Evolutionary conservation across 1,140 invertebrate species (phyloP).

Genomic region (Rhysida immarginata): DNA sequence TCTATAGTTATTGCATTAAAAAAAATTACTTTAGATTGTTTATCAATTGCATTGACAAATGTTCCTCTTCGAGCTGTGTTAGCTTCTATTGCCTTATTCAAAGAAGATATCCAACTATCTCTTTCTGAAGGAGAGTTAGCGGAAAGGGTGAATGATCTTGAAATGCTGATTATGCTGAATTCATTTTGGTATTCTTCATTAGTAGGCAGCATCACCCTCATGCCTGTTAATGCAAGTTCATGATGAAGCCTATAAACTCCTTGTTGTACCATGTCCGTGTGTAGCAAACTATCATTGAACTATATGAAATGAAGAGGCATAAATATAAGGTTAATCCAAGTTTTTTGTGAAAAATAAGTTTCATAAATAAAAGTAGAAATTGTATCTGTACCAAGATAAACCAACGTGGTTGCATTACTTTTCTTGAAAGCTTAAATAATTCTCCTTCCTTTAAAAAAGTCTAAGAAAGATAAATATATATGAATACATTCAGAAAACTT

Average conservation of each 20-base stretch:
- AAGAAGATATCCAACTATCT: constrained; percentile 46
- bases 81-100: constrained; percentile 45
- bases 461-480: background rate
- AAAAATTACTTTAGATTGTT: too few relatives aligned
- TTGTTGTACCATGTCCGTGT: constrained; percentile 35
- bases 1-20: too few relatives aligned
- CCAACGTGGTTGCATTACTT: constrained; percentile 48
- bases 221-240: constrained; percentile 42
- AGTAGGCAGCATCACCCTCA: constrained; percentile 37
- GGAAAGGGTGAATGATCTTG: constrained; percentile 49
- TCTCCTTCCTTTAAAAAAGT: constrained; percentile 50
- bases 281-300: constrained; percentile 53
- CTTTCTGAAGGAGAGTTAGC: constrained; percentile 43
- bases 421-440: constrained; percentile 47
- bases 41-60: constrained; percentile 26
- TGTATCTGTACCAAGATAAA: constrained; percentile 45
- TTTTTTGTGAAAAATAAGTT: too few relatives aligned
- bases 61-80: constrained; percentile 37
- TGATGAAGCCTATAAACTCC: constrained; percentile 27
- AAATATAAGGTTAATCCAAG: too few relatives aligned
- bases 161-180: constrained; percentile 42
- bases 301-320: constrained; percentile 28
- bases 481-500: too few relatives aligned
- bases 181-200: constrained; percentile 40
- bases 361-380: constrained; percentile 7